Base-by-base conservation (phyloP, 2,888 invertebrate genomes). In the Trypoxylon attenuatum region DNA sequence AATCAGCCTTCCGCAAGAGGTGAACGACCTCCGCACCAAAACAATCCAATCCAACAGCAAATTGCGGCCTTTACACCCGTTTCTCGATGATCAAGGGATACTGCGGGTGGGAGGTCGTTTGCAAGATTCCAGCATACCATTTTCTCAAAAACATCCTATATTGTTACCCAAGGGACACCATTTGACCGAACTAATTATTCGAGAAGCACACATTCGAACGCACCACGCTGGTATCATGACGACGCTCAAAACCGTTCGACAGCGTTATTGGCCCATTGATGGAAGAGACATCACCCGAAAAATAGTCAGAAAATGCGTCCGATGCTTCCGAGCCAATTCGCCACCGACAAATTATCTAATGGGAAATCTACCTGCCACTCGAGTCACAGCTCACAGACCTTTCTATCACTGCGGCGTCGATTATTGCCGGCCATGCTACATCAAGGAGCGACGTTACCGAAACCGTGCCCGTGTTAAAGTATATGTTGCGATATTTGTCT, bases 81-180 rank as follows among this genome's bases (percentile, higher is more conserved):
- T 58, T 19, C 18, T 58, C 1, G 59, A 53, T 10, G 46, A 39
- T 2, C 13, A 38, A 1, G 42, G 49, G 0, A 6, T 50, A n/a
- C 16, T 50, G 18, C 16, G 50, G 13, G 43, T 57, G 3, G 56
- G 56, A 1, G 56, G 56, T 1, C 38, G 59, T 1, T 22, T 58
- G 0, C 5, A 52, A 8, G 29, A 22, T 6, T 45, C 58, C 1
- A 6, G n/a, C 0, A 3, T 58, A 1, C 5, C 52, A 0, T 58
- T 13, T 16, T 1, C 25, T 5, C 41, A 47, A 18, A 42, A 45
- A 16, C 50, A 65, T 50, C 53, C 47, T 1, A 59, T 59, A 0
- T 6, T 53, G 1, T 15, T 47, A 4, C 53, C 53, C 0, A 39
- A 22, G 2, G 5, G 5, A 0, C 2, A 46, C n/a, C 27, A 23